A percentile compares a stretch with the other conserved stretches of the same genome.
phyloP scores from a whole-genome alignment of 2,113 vertebrate species.

The Alligator sinensis region DNA sequence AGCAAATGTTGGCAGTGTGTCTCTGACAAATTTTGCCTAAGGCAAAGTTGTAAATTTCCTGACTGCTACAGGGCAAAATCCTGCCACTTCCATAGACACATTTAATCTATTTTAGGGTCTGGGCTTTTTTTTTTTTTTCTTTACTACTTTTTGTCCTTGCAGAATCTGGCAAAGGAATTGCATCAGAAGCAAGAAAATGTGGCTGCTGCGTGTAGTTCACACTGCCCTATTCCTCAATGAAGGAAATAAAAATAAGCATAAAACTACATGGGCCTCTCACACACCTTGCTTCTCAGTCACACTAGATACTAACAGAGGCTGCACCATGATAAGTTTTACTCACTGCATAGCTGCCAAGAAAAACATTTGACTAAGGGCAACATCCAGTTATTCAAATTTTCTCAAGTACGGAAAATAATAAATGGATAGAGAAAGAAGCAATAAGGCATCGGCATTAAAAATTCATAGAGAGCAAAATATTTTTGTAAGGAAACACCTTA shows the following conservation, averaged over 20 bases:
- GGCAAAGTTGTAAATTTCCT: not conserved
- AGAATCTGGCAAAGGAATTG: not conserved
- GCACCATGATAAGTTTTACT: not conserved
- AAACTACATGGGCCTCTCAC: not conserved
- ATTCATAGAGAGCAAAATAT: slow-evolving; percentile 25
- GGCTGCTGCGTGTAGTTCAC: not conserved
- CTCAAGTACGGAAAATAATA: slow-evolving; percentile 25
- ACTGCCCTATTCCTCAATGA: fast-evolving
- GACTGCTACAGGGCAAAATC: not conserved
- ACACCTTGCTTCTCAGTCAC: not conserved
- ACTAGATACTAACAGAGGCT: not conserved
- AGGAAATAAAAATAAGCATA: not conserved
- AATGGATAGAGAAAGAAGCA: slow-evolving; percentile 32
- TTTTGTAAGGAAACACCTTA: slow-evolving; percentile 28
- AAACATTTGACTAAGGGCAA: slow-evolving; percentile 52
- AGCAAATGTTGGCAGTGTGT: too few species aligned
- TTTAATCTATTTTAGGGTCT: not conserved
- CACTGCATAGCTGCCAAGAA: slow-evolving; percentile 24
- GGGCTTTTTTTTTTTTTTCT: not conserved
- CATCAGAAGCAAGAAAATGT: not conserved
- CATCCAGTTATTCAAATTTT: slow-evolving; percentile 35
- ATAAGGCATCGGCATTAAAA: slow-evolving; percentile 59
- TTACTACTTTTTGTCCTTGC: not conserved
- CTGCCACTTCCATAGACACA: not conserved
- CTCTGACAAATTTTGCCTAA: not conserved